Conservation (phyloP, 1,140 invertebrate genomes). For the Cylas formicarius region DNA sequence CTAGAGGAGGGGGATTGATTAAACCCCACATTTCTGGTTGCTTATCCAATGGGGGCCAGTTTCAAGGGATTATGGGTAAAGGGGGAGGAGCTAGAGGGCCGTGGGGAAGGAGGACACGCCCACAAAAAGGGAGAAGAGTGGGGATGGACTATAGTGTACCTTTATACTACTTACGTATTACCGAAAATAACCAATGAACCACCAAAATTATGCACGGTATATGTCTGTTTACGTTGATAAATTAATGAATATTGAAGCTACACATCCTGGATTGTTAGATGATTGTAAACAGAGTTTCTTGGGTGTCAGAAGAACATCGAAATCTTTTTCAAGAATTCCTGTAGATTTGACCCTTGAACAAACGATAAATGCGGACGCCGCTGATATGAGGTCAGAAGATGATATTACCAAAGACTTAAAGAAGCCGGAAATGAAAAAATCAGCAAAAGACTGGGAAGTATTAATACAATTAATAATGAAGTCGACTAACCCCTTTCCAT, state of each 20-base stretch:
- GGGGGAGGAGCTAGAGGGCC: too few relatives aligned
- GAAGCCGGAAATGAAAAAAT: neutral
- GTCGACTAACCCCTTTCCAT: conserved; percentile 13
- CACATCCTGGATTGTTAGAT: conserved; percentile 17
- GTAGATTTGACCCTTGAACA: neutral
- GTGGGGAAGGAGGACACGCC: too few relatives aligned
- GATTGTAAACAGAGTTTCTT: neutral
- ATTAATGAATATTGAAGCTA: conserved; percentile 17
- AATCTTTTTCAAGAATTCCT: neutral
- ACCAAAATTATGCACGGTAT: conserved; percentile 20
- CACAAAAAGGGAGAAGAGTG: too few relatives aligned
- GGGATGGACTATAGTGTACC: too few relatives aligned
- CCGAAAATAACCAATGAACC: conserved; percentile 20
- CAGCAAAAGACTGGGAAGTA: neutral
- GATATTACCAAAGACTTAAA: conserved; percentile 9
- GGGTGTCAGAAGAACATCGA: conserved; percentile 1
- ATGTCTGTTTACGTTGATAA: conserved; percentile 9
- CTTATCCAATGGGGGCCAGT: too few relatives aligned
- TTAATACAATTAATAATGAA: conserved; percentile 3
- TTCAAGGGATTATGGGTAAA: too few relatives aligned
- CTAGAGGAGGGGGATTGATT: too few relatives aligned
- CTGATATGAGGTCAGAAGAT: conserved; percentile 1
- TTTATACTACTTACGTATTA: conserved; percentile 8
- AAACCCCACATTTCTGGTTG: too few relatives aligned
- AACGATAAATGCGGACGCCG: conserved; percentile 3